Evolutionary conservation across 1,140 invertebrate species (phyloP), one percentile per base, ranked within the genome.

Genomic region (Pseudachorutes palmiensis): DNA sequence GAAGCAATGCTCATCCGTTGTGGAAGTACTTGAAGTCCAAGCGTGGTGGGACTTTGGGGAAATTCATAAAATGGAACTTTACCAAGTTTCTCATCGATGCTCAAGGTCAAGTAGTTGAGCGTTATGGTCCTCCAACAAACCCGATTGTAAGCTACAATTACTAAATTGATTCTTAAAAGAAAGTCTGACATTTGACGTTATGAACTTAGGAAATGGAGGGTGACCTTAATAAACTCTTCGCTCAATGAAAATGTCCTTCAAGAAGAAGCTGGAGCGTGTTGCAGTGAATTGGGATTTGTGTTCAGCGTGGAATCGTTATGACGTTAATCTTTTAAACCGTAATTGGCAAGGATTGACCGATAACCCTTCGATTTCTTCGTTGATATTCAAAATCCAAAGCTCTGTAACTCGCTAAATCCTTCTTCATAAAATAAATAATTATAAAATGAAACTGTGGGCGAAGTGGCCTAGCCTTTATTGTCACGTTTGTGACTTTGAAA

Each of bases 51-150:
- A 84, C 82, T 9, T 71, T 91, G n/a, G 85, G 83, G n/a, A 82
- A 87, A 76, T 85, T 83, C 49, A 94, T 97, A 71, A 97, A 97
- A 76, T 98, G 95, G 95, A 98, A 98, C 79, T 98, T 97, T 74
- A 91, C 91, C 2, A 98, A 98, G 77, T 98, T 98, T 78, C 82
- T 98, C 48, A 80, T 97, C 33, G 85, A 96, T 77, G 69, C 69
- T 64, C 64, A 71, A 12, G 72, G 72, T 64, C 48, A 74, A 30
- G 72, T 74, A 41, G 70, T 74, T 41, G 59, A 61, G 26, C 55
- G 72, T n/a, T 71, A 71, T 65, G 69, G 64, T 0, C 72, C 72
- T 1, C 61, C 49, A 0, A 68, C 66, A 19, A 63, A 62, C 48
- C 72, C 72, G 26, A 67, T 59, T 64, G 72, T 73, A 62, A 1